phyloP scores from a whole-genome alignment of 2,113 vertebrate genomes.

The Oceanites oceanicus region DNA sequence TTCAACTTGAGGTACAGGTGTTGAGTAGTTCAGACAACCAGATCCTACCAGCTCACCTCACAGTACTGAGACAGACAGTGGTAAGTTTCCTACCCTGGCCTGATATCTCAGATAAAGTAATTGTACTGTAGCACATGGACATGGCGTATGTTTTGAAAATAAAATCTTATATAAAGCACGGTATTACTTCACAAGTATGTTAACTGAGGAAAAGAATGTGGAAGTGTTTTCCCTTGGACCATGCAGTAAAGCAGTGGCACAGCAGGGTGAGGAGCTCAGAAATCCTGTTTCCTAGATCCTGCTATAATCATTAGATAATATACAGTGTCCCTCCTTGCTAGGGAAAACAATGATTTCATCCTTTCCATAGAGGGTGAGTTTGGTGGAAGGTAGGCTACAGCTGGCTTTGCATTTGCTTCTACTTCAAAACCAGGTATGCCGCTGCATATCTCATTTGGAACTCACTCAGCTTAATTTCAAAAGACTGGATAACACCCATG shows the following conservation, averaged over 20 bases:
- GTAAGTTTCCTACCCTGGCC: neutral
- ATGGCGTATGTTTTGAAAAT: neutral
- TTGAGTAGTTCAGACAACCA: neutral
- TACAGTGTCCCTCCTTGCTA: neutral
- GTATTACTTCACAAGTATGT: neutral
- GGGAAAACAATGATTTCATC: neutral
- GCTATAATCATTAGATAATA: neutral
- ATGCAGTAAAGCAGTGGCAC: neutral
- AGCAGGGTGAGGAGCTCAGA: neutral
- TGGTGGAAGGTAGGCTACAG: neutral
- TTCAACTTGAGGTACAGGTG: neutral
- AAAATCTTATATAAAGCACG: neutral
- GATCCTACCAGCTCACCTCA: neutral
- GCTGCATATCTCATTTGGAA: neutral
- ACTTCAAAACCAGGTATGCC: neutral
- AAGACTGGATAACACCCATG: neutral
- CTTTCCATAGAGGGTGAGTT: neutral
- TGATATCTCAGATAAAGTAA: neutral
- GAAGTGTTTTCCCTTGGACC: neutral
- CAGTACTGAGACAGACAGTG: neutral
- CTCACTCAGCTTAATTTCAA: neutral
- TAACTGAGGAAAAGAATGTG: neutral
- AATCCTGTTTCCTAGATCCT: neutral
- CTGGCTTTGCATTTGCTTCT: neutral
- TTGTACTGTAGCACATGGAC: neutral